A percentile compares a stretch with the other conserved stretches of the same genome.
Conservation (phyloP, 2,797 vertebrate genomes). For the Iguana delicatissima region DNA sequence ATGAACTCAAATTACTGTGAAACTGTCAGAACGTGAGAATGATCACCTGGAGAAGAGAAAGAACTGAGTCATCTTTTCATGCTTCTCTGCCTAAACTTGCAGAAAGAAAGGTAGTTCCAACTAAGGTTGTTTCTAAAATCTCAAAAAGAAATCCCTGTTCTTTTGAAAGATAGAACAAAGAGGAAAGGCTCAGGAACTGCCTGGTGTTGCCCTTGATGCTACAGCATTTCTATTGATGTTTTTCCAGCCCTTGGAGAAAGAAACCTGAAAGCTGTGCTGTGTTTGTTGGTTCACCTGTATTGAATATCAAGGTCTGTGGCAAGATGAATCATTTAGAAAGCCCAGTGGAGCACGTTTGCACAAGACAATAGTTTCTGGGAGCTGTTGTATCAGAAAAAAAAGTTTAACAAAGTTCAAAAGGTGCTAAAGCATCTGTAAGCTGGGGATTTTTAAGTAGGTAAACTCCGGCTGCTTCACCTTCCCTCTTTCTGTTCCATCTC, state of each 20-base stretch:
- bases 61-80: slow-evolving; percentile 52
- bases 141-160: slow-evolving; percentile 78
- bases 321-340: slow-evolving; percentile 67
- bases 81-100: slow-evolving; percentile 61
- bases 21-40: neutral
- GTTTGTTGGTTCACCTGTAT: slow-evolving; percentile 73
- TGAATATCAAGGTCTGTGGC: slow-evolving; percentile 57
- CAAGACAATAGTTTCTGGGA: slow-evolving; percentile 65
- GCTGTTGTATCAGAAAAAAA: slow-evolving; percentile 43
- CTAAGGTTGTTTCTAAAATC: slow-evolving; percentile 75
- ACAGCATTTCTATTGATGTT: slow-evolving; percentile 75
- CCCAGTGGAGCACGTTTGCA: slow-evolving; percentile 67
- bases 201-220: slow-evolving; percentile 51
- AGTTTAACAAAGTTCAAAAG: slow-evolving; percentile 64
- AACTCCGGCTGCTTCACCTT: slow-evolving; percentile 18
- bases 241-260: slow-evolving; percentile 59
- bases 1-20: neutral
- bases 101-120: slow-evolving; percentile 69
- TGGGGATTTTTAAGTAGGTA: slow-evolving; percentile 35
- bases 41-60: neutral
- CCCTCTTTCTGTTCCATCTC: slow-evolving; percentile 1
- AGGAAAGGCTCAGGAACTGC: slow-evolving; percentile 59
- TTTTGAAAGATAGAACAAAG: slow-evolving; percentile 73
- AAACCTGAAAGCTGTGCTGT: slow-evolving; percentile 50
- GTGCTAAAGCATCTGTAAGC: slow-evolving; percentile 51